phyloP scores from a whole-genome alignment of 2,113 vertebrate genomes.

The Puffinus mauretanicus region DNA sequence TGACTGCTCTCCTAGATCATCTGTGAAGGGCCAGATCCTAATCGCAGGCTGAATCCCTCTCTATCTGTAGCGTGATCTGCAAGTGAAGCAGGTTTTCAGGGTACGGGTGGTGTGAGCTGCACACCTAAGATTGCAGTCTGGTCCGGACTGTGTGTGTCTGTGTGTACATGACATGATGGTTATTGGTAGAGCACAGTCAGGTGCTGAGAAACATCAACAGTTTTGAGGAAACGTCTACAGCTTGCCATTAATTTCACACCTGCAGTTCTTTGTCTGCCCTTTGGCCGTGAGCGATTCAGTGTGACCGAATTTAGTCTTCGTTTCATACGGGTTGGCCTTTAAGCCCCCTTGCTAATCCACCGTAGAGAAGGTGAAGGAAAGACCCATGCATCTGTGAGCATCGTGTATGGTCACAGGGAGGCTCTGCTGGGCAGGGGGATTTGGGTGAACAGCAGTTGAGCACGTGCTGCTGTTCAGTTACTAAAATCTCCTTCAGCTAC shows the following conservation, averaged over 20 bases:
- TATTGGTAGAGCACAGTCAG: not conserved
- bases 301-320: not conserved
- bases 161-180: not conserved
- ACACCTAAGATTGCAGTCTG: not conserved
- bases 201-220: not conserved
- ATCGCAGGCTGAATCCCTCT: not conserved
- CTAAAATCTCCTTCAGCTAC: not conserved
- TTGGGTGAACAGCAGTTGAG: not conserved
- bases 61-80: slow-evolving; percentile 20
- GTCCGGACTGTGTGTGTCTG: not conserved
- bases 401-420: accelerated
- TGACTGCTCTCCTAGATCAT: not conserved
- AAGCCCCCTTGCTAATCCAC: not conserved
- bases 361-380: not conserved
- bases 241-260: not conserved
- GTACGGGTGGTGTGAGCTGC: not conserved
- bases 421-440: not conserved
- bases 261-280: not conserved
- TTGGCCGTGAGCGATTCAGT: not conserved
- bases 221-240: not conserved
- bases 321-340: not conserved
- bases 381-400: accelerated
- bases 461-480: accelerated
- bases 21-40: not conserved
- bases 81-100: slow-evolving; percentile 22